phyloP scores from a whole-genome alignment of 2,888 invertebrate genomes.

The Eristalis arbustorum region DNA sequence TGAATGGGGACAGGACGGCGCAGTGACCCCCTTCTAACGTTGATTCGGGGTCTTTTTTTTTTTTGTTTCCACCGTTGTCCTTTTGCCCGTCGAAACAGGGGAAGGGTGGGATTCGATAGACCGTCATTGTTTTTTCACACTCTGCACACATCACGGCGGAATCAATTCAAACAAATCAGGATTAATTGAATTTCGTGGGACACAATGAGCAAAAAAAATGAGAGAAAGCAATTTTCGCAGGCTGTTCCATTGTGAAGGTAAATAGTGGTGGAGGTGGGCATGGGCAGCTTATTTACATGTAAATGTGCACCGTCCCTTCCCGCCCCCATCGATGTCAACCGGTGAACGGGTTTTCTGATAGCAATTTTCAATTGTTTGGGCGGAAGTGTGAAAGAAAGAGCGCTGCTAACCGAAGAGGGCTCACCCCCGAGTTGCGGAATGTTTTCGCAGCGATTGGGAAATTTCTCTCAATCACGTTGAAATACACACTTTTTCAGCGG shows the following conservation, averaged over 20 bases:
- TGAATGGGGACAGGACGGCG: slow-evolving; percentile 8
- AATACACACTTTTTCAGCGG: slow-evolving; percentile 55
- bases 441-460: slow-evolving; percentile 73
- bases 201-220: not conserved
- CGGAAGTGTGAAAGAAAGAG: slow-evolving; percentile 21
- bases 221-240: not conserved
- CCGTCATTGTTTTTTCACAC: not conserved
- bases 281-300: slow-evolving; percentile 39
- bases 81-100: not conserved
- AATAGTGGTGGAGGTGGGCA: not conserved
- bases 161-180: slow-evolving; percentile 64
- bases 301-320: not conserved
- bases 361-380: slow-evolving; percentile 1
- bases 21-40: not conserved
- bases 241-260: slow-evolving; percentile 6
- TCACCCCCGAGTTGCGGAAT: slow-evolving; percentile 41
- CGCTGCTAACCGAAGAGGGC: not conserved
- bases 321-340: not conserved
- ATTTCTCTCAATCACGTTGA: slow-evolving; percentile 74
- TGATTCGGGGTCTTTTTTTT: too few species aligned
- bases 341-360: not conserved
- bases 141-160: slow-evolving; percentile 6
- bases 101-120: not conserved
- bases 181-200: slow-evolving; percentile 61
- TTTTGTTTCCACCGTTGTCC: not conserved